Base-by-base conservation (phyloP, 2,113 vertebrate genomes). In the Climacteris rufus region DNA sequence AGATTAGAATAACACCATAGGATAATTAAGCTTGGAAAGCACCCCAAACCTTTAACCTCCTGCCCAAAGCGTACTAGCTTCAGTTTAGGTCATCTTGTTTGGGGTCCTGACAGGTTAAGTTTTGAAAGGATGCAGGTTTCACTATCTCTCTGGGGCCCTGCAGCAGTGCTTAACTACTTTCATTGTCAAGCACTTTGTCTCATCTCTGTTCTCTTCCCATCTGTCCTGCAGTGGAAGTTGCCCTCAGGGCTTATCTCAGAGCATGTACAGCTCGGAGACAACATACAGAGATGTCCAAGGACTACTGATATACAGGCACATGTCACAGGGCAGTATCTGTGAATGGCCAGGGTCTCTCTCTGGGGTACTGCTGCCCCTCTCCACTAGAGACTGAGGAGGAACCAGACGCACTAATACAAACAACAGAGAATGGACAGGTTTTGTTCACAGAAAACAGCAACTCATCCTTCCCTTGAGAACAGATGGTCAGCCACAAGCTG, bases 401-500 rank as follows among this genome's bases (percentile, higher is more conserved):
- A 59, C 33, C 64, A 92, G 54, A 90, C 1, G 4, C 68, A 71
- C 19, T 13, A 52, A 74, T 3, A 90, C 39, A 54, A 96, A 83
- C 61, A 71, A 56, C 61, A 92, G 42, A 90, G 44, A 94, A 35
- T 16, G 42, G 83, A 63, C 52, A 91, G 35, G 19, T 65, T 87
- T 92, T 81, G 76, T 68, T 65, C 74, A 50, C 59, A 79, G 83
- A 76, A 91, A 84, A 84, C 59, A 69, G 45, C 53, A 80, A 37
- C 52, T 81, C 93, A 56, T 87, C 39, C 33, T 54, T 87, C 68
- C 35, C 42, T 74, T 44, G 72, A 79, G 83, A 92, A 85, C 90
- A 85, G 61, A 95, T 75, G 84, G 74, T 90, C 40, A 90, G 49
- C 33, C 78, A 88, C 57, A 68, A 76, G 54, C 76, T 76, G 47